phyloP scores from a whole-genome alignment of 2,797 vertebrate species.

The Rhabdophis nuchalis region DNA sequence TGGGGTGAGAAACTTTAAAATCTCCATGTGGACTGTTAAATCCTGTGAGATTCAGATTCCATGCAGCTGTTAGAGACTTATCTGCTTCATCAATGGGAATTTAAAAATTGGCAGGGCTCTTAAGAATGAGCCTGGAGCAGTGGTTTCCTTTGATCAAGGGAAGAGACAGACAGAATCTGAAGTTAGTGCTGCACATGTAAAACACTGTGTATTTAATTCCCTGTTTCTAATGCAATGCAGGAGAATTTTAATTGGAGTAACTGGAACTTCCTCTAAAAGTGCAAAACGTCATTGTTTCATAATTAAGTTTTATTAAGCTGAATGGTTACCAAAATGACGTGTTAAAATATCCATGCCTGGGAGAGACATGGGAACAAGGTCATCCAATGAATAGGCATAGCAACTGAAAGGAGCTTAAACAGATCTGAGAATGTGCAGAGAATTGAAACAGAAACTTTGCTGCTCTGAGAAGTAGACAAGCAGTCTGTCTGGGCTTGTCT shows the following conservation, averaged over 20 bases:
- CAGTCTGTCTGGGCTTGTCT: no score
- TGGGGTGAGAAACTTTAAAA: not conserved
- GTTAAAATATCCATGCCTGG: no score
- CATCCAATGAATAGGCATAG: no score
- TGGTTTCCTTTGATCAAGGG: not conserved
- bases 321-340: not conserved
- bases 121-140: not conserved
- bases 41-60: not conserved
- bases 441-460: no score
- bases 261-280: not conserved
- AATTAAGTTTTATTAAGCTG: not conserved
- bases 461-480: no score
- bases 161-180: not conserved
- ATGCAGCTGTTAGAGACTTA: not conserved
- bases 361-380: no score
- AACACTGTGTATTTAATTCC: not conserved
- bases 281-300: not conserved
- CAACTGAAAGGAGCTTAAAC: no score
- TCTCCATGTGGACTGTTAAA: not conserved
- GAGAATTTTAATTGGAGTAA: not conserved
- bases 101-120: not conserved
- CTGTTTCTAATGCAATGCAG: not conserved
- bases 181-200: not conserved
- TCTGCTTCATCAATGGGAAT: not conserved
- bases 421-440: no score